Percentiles rank a stretch among this genome's conserved stretches.
Evolutionary conservation across 2,888 invertebrate genomes (phyloP).

Genomic region (Heliconius ismenius): DNA sequence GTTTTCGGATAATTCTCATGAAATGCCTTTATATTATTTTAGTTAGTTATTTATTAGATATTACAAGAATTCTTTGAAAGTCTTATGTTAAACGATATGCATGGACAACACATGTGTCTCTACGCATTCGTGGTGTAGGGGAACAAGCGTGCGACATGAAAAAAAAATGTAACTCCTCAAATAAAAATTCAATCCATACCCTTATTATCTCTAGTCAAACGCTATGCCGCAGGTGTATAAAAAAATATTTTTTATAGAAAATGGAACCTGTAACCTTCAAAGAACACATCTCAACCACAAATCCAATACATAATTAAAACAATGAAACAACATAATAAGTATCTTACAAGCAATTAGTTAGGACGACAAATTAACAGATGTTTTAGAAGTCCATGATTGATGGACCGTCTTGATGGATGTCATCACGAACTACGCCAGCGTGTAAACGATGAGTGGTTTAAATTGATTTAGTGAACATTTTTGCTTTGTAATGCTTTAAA

Average conservation of each 20-base stretch:
- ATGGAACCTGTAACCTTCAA: background rate
- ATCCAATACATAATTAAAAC: background rate
- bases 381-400: slow-evolving; percentile 28
- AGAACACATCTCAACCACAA: background rate
- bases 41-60: background rate
- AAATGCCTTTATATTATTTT: background rate
- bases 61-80: background rate
- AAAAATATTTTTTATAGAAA: too few species aligned
- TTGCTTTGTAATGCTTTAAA: slow-evolving; percentile 6
- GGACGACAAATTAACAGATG: slow-evolving; percentile 24
- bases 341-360: slow-evolving; percentile 24
- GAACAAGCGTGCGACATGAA: too few species aligned
- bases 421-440: slow-evolving; percentile 20
- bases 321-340: slow-evolving; percentile 21
- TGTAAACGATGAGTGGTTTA: slow-evolving; percentile 13
- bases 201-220: too few species aligned
- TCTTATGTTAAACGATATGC: background rate
- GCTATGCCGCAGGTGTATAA: too few species aligned
- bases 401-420: slow-evolving; percentile 25
- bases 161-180: too few species aligned
- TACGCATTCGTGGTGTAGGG: too few species aligned
- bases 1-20: slow-evolving; percentile 4
- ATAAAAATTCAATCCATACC: too few species aligned
- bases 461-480: slow-evolving; percentile 18
- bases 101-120: too few species aligned